Evolutionary conservation across 2,113 vertebrate species (phyloP).

Genomic region (Zapornia atra): DNA sequence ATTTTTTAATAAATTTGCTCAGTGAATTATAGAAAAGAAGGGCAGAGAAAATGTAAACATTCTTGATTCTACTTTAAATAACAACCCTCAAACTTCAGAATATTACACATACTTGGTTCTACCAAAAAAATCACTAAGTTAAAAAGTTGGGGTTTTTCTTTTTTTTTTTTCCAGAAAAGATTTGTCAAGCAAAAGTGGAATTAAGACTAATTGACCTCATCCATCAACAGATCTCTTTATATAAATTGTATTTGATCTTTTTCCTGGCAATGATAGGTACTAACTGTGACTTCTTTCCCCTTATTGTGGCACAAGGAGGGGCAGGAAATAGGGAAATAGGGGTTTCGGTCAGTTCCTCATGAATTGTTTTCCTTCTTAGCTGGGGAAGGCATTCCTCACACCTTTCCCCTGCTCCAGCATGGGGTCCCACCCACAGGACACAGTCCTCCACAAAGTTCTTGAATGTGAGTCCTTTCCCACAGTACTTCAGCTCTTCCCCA

Average conservation of each 20-base stretch:
- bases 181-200: background rate
- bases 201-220: background rate
- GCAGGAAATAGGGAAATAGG: too few relatives aligned
- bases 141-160: rapidly evolving
- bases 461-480: too few relatives aligned
- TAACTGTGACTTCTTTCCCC: background rate
- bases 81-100: background rate
- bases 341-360: too few relatives aligned
- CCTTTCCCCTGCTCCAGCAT: too few relatives aligned
- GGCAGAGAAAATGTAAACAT: background rate
- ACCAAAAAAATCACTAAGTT: background rate
- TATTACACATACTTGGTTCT: background rate
- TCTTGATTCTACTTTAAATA: background rate
- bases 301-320: too few relatives aligned
- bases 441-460: too few relatives aligned
- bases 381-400: too few relatives aligned
- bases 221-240: background rate
- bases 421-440: too few relatives aligned
- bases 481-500: too few relatives aligned
- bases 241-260: background rate
- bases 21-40: background rate
- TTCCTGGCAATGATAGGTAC: background rate
- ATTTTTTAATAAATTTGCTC: background rate
- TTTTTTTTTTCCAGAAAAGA: background rate
- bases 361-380: too few relatives aligned